Evolutionary conservation across 37 sponge, comb jelly and placozoan species (phyloP), one percentile per base, ranked within the genome.

Genomic region (Theonella swinhoei): DNA sequence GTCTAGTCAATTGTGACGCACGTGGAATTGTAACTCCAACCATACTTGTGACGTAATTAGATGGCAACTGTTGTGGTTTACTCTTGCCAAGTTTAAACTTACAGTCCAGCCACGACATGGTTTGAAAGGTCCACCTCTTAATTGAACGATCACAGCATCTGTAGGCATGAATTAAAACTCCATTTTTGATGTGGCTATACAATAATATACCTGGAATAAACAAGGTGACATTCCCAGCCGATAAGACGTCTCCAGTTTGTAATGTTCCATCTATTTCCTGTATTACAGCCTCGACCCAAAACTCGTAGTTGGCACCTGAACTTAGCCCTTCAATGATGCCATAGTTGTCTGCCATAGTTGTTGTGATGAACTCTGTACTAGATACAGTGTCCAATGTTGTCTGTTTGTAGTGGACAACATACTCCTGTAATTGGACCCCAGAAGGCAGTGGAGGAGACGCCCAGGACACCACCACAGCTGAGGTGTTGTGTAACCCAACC

Each of bases 41-140:
- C n/a, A n/a, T n/a, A n/a, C n/a, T n/a, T n/a, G n/a, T n/a, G n/a
- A n/a, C n/a, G n/a, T n/a, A n/a, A n/a, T n/a, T n/a, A n/a, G n/a
- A n/a, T n/a, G n/a, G n/a, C n/a, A n/a, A n/a, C n/a, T n/a, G n/a
- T n/a, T n/a, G n/a, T n/a, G n/a, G n/a, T n/a, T n/a, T n/a, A n/a
- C n/a, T n/a, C n/a, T n/a, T n/a, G n/a, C n/a, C n/a, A n/a, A n/a
- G n/a, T n/a, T n/a, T 47, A 47, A 7, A n/a, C 83, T 64, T 40
- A 83, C 83, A 75, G 60, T 75, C 83, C 83, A 83, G 35, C 64
- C 75, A 7, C 1, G 23, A 33, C 83, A 83, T 20, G 64, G 35
- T 8, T 39, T 34, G 11, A 65, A 36, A 20, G 75, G 54, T 4
- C 83, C 68, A 17, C 62, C 75, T 1, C 41, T 29, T 35, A 83